These are phyloP conservation scores for Mustela lutreola DNA, from an alignment of 2,113 vertebrate genomes.

Conservation along the genomic window DNA sequence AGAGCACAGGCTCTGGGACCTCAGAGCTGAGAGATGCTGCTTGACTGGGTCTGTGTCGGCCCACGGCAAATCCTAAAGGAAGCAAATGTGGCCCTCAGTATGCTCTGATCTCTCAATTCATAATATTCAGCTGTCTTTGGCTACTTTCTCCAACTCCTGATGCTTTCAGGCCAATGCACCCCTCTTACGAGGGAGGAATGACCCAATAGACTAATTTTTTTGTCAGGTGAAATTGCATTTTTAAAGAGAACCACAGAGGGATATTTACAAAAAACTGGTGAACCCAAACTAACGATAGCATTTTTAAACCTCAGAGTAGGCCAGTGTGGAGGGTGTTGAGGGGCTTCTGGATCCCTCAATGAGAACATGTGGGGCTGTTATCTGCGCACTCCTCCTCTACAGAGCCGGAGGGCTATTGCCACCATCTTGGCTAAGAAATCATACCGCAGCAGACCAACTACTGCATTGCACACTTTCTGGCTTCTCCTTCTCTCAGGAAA, in stretches of 20 bases:
- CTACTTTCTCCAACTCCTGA: not conserved
- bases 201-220: conserved; percentile 13
- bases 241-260: conserved; percentile 11
- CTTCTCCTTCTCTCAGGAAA: not conserved
- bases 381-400: not conserved
- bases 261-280: conserved; percentile 12
- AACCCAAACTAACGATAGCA: not conserved
- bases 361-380: not conserved
- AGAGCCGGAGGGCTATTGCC: not conserved
- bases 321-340: not conserved
- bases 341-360: not conserved
- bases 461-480: not conserved
- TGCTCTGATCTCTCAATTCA: not conserved
- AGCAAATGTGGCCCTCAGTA: not conserved
- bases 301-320: not conserved
- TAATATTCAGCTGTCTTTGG: not conserved
- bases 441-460: rapidly evolving
- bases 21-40: not conserved
- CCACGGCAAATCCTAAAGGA: not conserved
- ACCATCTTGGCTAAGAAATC: not conserved
- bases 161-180: not conserved
- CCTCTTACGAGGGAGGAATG: not conserved
- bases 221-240: not conserved
- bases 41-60: not conserved
- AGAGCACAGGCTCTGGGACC: not conserved